These are phyloP conservation scores for Edolisoma coerulescens DNA, from an alignment of 2,113 vertebrate species.

Conservation along the genomic window DNA sequence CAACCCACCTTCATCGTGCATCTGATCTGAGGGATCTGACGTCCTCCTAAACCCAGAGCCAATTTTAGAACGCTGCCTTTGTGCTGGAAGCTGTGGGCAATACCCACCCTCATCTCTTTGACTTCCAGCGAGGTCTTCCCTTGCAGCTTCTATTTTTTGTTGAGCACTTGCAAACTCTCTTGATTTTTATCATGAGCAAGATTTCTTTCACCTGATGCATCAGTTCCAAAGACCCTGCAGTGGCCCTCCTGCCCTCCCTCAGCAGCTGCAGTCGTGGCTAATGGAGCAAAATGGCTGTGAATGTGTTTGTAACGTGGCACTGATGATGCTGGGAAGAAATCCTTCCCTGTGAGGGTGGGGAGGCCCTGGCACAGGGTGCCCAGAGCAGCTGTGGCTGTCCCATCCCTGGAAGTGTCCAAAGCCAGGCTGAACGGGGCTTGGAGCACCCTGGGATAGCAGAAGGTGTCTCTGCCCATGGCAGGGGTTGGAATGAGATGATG, in stretches of 20 bases:
- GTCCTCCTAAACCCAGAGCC: not conserved
- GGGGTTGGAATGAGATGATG: not conserved
- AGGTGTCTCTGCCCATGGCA: not conserved
- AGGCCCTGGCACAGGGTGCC: not conserved
- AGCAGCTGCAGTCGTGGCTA: not conserved
- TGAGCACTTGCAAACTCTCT: not conserved
- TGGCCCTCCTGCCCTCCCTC: not conserved
- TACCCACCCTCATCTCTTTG: not conserved
- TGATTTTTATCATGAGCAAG: not conserved
- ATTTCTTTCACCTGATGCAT: not conserved
- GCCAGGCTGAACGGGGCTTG: not conserved
- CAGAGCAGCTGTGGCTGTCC: not conserved
- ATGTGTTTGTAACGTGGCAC: rapidly evolving
- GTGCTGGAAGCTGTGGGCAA: not conserved
- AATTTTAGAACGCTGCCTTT: not conserved
- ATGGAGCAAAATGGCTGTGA: rapidly evolving
- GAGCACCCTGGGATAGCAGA: rapidly evolving
- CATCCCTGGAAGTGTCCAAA: not conserved
- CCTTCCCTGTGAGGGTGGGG: rapidly evolving
- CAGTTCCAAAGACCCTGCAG: rapidly evolving
- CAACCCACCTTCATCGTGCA: not conserved
- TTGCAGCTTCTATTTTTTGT: not conserved
- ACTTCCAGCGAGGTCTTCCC: not conserved
- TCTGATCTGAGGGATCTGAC: not conserved
- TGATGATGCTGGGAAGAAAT: not conserved